A percentile compares a stretch with the other conserved stretches of the same genome.
phyloP scores from a whole-genome alignment of 35 echinoderm and acorn worm species.

The Heliocidaris tuberculata region DNA sequence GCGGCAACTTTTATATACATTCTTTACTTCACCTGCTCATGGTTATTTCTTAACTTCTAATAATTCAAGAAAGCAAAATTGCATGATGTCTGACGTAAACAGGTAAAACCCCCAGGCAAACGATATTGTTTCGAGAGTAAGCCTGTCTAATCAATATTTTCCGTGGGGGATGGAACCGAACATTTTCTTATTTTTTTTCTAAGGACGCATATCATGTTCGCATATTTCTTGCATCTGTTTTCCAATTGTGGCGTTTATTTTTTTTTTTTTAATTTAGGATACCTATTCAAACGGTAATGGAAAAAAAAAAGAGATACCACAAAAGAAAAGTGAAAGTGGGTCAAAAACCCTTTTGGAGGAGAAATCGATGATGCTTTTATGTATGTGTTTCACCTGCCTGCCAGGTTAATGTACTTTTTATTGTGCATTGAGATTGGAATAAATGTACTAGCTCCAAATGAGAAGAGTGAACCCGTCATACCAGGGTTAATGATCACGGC shows the following conservation, averaged over 20 bases:
- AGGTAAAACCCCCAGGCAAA: neutral
- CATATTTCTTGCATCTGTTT: neutral
- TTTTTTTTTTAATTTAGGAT: neutral
- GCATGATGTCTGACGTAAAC: neutral
- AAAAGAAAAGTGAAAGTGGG: neutral
- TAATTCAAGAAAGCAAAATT: neutral
- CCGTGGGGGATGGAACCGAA: neutral
- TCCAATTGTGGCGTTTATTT: neutral
- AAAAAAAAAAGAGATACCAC: neutral
- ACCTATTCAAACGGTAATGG: neutral
- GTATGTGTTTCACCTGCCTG: neutral
- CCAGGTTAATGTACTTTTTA: neutral
- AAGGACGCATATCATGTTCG: neutral
- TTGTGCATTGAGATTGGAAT: neutral
- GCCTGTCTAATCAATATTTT: neutral
- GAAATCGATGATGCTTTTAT: neutral
- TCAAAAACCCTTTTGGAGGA: neutral
- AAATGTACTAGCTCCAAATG: neutral
- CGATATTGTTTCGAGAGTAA: neutral
- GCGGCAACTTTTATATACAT: neutral
- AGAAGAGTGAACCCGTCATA: neutral
- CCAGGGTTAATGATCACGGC: too few species aligned
- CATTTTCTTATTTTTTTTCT: neutral
- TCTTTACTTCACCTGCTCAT: neutral
- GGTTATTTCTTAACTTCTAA: neutral